phyloP scores from a whole-genome alignment of 2,888 invertebrate species.

The Mechanitis mazaeus region DNA sequence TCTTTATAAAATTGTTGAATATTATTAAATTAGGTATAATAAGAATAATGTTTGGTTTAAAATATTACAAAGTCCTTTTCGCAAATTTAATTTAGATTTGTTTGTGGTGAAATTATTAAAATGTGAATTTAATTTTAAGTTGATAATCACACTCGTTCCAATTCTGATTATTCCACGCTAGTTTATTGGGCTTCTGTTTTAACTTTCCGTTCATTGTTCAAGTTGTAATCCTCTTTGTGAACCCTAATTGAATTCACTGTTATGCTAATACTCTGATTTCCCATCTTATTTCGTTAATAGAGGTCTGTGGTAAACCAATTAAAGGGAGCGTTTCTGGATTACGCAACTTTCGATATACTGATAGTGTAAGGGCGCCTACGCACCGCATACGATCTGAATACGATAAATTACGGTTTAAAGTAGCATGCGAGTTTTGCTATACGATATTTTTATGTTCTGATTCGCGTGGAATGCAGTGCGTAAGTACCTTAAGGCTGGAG shows the following conservation, averaged over 20 bases:
- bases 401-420: too few relatives aligned
- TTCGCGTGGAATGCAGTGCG: too few relatives aligned
- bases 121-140: constrained; percentile 60
- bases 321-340: constrained; percentile 72
- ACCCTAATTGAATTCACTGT: constrained; percentile 76
- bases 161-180: constrained; percentile 72
- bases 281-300: constrained; percentile 77
- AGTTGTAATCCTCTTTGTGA: constrained; percentile 77
- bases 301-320: constrained; percentile 75
- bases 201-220: constrained; percentile 75
- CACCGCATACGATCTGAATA: constrained; percentile 33
- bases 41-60: too few relatives aligned
- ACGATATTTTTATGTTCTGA: too few relatives aligned
- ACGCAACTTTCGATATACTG: constrained; percentile 65
- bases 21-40: too few relatives aligned
- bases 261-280: constrained; percentile 77
- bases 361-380: constrained; percentile 54
- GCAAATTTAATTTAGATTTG: constrained; percentile 6
- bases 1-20: too few relatives aligned
- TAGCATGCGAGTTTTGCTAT: too few relatives aligned
- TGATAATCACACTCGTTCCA: constrained; percentile 60
- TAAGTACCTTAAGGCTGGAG: too few relatives aligned
- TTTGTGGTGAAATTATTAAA: constrained; percentile 31
- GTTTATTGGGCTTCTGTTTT: constrained; percentile 64
- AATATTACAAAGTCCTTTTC: background rate